These are phyloP conservation scores for Stegostoma tigrinum DNA, from an alignment of 2,113 vertebrate species.

Conservation along the genomic window DNA sequence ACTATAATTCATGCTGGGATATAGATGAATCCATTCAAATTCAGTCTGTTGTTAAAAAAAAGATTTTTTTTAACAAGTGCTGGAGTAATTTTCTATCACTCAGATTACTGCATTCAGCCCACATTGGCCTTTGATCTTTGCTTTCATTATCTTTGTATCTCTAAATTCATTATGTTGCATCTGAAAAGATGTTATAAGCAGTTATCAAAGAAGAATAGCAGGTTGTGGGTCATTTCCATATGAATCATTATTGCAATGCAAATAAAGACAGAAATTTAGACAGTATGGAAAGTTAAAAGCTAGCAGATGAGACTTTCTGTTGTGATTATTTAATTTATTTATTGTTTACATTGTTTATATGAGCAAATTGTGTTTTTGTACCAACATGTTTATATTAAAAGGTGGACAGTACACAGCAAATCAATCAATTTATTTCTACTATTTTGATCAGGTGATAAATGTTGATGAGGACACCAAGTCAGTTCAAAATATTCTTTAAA, in stretches of 20 bases:
- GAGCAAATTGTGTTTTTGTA: neutral
- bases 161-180: neutral
- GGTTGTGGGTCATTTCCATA: neutral
- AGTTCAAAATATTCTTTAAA: neutral
- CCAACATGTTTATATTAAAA: neutral
- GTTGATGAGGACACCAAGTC: neutral
- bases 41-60: conserved; percentile 44
- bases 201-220: neutral
- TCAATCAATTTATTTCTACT: neutral
- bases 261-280: neutral
- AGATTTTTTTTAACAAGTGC: neutral
- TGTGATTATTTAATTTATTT: neutral
- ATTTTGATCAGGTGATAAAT: neutral
- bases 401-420: neutral
- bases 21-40: conserved; percentile 47
- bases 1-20: conserved; percentile 58
- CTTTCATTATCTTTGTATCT: neutral
- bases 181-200: neutral
- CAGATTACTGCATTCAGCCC: neutral
- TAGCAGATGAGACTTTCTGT: neutral
- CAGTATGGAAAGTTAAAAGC: too few relatives aligned
- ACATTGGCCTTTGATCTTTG: neutral
- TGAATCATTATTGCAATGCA: neutral
- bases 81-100: neutral
- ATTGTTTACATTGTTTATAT: neutral